These are phyloP conservation scores for Myotis findleyi DNA, from an alignment of 2,797 vertebrate genomes.

Conservation along the genomic window DNA sequence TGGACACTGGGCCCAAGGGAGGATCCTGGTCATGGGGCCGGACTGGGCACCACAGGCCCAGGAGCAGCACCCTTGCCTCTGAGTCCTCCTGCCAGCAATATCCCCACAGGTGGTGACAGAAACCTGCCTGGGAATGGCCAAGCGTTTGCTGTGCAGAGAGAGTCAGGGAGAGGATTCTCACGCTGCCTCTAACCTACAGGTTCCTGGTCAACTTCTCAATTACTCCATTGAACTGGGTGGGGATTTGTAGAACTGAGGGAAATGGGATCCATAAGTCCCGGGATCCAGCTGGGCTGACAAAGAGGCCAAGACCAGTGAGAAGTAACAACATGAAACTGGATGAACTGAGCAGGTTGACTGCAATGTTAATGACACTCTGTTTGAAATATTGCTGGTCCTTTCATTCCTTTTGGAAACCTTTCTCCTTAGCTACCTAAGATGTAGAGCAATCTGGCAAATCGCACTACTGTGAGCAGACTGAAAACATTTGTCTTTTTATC, in stretches of 20 bases:
- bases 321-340: background rate
- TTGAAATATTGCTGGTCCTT: background rate
- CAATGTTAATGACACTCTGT: background rate
- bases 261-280: fast-evolving
- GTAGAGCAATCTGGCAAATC: background rate
- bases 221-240: background rate
- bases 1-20: fast-evolving
- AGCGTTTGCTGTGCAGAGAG: background rate
- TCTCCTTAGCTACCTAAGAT: background rate
- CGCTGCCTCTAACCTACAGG: no score
- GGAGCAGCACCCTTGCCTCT: background rate
- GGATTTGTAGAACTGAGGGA: background rate
- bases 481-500: background rate
- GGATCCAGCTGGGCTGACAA: no score
- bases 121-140: background rate
- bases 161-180: background rate
- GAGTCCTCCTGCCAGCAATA: no score
- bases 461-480: background rate
- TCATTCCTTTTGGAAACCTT: background rate
- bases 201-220: background rate
- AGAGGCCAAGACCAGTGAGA: no score
- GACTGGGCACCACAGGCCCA: fast-evolving
- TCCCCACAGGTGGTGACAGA: background rate
- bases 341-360: background rate
- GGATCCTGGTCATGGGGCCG: background rate